These are phyloP conservation scores for Trissolcus basalis DNA, from an alignment of 1,140 invertebrate genomes.

Conservation along the genomic window DNA sequence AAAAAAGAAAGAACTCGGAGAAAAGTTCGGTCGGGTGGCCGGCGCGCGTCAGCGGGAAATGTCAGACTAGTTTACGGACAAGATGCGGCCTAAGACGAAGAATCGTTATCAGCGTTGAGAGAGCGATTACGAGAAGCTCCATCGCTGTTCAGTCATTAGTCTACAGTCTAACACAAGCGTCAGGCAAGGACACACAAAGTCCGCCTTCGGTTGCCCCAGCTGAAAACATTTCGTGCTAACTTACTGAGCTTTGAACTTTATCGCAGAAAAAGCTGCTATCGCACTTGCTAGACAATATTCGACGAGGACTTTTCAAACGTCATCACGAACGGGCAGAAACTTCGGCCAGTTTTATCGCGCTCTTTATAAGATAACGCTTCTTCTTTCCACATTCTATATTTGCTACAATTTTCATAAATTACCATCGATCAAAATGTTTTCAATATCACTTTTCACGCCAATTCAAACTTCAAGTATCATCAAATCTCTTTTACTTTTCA, in stretches of 20 bases:
- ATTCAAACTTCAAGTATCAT: too few species aligned
- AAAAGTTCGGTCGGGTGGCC: constrained; percentile 40
- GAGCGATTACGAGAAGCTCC: constrained; percentile 55
- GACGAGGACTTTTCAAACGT: constrained; percentile 50
- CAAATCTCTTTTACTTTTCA: too few species aligned
- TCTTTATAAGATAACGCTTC: too few species aligned
- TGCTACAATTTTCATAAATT: too few species aligned
- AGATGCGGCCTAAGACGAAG: constrained; percentile 36
- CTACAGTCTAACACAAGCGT: constrained; percentile 31
- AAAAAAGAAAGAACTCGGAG: constrained; percentile 6
- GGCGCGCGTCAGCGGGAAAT: constrained; percentile 53
- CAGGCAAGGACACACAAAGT: constrained; percentile 67
- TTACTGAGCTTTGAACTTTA: constrained; percentile 60
- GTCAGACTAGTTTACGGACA: constrained; percentile 36
- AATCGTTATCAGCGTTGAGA: constrained; percentile 44
- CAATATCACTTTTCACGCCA: too few species aligned
- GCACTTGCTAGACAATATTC: constrained; percentile 16
- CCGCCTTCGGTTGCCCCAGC: constrained; percentile 54
- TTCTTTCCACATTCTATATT: too few species aligned
- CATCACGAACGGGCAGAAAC: constrained; percentile 10
- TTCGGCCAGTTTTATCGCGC: too few species aligned
- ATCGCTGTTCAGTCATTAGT: constrained; percentile 37
- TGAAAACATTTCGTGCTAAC: constrained; percentile 23
- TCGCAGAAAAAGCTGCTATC: constrained; percentile 61
- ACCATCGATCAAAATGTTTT: too few species aligned